Conservation (phyloP, 2,113 vertebrate species). For the Callithrix jacchus region DNA sequence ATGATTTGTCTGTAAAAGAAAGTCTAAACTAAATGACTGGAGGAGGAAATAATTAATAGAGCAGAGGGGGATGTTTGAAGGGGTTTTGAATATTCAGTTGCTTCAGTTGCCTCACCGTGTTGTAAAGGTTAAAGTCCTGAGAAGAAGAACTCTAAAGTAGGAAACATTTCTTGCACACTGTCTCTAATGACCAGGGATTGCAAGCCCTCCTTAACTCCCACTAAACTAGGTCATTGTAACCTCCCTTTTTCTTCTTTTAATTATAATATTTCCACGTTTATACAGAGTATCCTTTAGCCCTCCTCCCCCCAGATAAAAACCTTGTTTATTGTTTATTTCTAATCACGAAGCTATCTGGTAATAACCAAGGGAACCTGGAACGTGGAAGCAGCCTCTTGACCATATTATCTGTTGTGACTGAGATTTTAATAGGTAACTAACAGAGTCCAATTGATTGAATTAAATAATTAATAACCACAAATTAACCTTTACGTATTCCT, state of each 20-base stretch:
- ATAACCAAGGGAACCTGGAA: neutral
- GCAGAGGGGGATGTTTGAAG: too few species aligned
- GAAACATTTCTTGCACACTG: neutral
- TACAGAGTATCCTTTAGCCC: neutral
- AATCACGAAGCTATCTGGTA: neutral
- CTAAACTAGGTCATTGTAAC: neutral
- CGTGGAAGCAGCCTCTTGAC: neutral
- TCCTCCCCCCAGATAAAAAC: neutral
- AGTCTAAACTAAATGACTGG: neutral
- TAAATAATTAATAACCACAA: slow-evolving; percentile 15
- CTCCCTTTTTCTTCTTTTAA: neutral
- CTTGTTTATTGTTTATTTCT: neutral
- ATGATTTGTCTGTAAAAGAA: neutral
- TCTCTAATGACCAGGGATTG: neutral
- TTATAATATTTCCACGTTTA: neutral
- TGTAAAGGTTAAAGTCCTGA: neutral
- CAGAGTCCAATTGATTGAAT: neutral
- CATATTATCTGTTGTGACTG: neutral
- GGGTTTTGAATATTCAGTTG: neutral
- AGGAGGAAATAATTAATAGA: neutral
- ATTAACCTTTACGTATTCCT: neutral
- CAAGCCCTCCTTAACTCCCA: neutral
- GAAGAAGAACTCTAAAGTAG: neutral
- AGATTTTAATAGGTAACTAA: neutral
- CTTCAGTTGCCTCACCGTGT: neutral